These are phyloP conservation scores for Ormia ochracea DNA, from an alignment of 2,888 invertebrate species.

Conservation along the genomic window DNA sequence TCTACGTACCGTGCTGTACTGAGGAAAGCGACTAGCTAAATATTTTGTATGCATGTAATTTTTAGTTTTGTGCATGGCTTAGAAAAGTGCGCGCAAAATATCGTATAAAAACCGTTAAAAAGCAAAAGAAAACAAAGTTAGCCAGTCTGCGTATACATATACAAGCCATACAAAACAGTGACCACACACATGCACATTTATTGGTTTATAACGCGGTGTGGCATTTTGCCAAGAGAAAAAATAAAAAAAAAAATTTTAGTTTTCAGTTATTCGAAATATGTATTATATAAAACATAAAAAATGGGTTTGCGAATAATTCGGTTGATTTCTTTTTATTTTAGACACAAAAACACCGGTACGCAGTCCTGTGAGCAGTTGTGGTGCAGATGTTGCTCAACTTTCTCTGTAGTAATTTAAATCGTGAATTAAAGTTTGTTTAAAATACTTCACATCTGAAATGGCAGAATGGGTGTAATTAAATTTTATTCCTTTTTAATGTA, in stretches of 20 bases:
- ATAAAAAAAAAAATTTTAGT: no score
- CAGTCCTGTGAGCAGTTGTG: no score
- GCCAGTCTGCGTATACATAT: constrained; percentile 1
- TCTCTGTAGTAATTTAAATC: constrained; percentile 38
- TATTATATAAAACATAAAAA: not conserved
- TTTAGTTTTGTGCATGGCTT: not conserved
- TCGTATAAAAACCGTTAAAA: constrained; percentile 3
- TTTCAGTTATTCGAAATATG: constrained; percentile 5
- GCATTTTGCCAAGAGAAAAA: constrained; percentile 39
- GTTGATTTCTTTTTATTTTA: no score
- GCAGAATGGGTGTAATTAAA: constrained; percentile 36
- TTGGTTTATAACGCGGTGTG: constrained; percentile 54
- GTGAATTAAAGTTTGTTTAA: constrained; percentile 32
- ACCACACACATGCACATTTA: constrained; percentile 59
- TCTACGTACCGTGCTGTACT: no score
- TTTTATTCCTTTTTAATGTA: not conserved
- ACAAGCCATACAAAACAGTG: constrained; percentile 4
- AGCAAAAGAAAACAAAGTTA: constrained; percentile 13
- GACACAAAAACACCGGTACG: no score
- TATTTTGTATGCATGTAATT: constrained; percentile 3
- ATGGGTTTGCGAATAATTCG: no score
- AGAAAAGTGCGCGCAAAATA: constrained; percentile 13
- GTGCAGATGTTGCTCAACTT: no score
- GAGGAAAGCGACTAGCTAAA: no score
- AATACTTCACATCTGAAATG: constrained; percentile 17